Conservation (phyloP, 2,113 vertebrate genomes). For the Cinclus mexicanus region DNA sequence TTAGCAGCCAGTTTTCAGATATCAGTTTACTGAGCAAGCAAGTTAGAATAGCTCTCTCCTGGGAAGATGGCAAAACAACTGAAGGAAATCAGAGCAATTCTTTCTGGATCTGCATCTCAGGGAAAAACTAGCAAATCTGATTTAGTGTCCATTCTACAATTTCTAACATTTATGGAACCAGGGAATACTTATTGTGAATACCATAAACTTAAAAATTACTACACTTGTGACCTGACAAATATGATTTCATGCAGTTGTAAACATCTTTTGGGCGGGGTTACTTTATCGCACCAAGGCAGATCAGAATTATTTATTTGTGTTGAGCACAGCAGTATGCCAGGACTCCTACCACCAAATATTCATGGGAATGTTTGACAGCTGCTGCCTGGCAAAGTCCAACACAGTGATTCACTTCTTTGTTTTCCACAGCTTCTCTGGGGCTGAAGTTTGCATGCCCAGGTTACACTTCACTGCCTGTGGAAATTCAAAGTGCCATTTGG, state of each 20-base stretch:
- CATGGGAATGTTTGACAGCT: not conserved
- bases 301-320: not conserved
- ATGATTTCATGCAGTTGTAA: not conserved
- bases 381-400: not conserved
- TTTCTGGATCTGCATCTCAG: not conserved
- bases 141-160: not conserved
- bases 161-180: not conserved
- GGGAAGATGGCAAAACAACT: not conserved
- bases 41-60: not conserved
- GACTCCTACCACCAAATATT: not conserved
- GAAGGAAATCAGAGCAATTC: not conserved
- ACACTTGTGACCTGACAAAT: not conserved
- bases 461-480: not conserved
- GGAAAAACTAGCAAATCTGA: not conserved
- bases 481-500: not conserved
- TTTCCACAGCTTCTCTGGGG: not conserved
- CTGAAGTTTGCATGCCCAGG: not conserved
- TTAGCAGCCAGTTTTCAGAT: conserved; percentile 33
- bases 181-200: not conserved
- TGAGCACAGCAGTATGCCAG: not conserved
- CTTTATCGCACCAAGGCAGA: not conserved
- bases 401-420: not conserved
- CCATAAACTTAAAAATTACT: not conserved
- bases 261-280: not conserved
- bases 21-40: conserved; percentile 6